These are phyloP conservation scores for Phthorimaea operculella DNA, from an alignment of 1,140 invertebrate genomes.

Conservation along the genomic window DNA sequence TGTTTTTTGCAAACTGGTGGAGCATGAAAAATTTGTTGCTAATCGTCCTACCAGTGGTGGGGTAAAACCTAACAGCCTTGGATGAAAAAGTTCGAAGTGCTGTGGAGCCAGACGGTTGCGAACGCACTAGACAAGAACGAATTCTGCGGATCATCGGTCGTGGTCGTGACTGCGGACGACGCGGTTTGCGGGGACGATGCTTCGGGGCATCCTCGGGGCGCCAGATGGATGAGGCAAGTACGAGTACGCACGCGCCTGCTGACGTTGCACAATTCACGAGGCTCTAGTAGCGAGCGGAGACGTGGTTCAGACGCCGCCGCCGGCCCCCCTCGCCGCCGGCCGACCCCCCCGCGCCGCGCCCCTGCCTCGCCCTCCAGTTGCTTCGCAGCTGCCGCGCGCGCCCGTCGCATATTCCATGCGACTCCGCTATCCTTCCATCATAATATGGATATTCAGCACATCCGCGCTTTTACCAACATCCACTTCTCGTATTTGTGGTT, in stretches of 20 bases:
- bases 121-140: too few species aligned
- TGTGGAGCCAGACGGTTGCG: neutral
- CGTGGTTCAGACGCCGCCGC: conserved; percentile 45
- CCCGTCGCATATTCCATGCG: conserved; percentile 55
- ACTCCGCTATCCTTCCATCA: conserved; percentile 40
- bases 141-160: neutral
- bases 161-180: conserved; percentile 11
- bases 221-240: conserved; percentile 20
- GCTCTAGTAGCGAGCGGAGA: conserved; percentile 28
- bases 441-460: conserved; percentile 66
- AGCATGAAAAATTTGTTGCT: neutral
- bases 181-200: conserved; percentile 9
- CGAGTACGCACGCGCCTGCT: conserved; percentile 45
- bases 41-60: neutral
- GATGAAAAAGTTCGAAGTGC: conserved; percentile 7
- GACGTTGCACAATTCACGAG: conserved; percentile 55
- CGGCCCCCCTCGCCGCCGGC: conserved; percentile 23
- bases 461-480: conserved; percentile 55
- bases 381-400: conserved; percentile 59
- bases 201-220: conserved; percentile 10
- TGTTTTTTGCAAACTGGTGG: neutral
- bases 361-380: conserved; percentile 40
- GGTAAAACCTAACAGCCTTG: neutral
- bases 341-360: conserved; percentile 11
- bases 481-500: conserved; percentile 62